Evolutionary conservation across 2,888 invertebrate genomes (phyloP), one percentile per base, ranked within the genome.

Genomic region (Ectemnius continuus): DNA sequence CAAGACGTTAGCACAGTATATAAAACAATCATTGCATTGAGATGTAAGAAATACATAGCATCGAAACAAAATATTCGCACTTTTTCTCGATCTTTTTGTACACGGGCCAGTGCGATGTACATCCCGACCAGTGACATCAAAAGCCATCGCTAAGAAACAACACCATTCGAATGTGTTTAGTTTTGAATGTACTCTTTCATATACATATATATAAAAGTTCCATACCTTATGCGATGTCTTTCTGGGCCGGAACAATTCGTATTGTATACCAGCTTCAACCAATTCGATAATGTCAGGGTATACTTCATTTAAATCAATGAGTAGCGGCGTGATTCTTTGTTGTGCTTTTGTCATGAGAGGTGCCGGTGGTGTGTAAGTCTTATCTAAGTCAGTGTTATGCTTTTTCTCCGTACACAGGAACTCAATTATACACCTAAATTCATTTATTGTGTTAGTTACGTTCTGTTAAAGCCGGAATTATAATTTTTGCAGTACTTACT

Each of bases 1-100:
- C 92, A 92, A 52, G 89, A 90, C 20, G 88, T 90, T 13, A 92
- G 79, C 48, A 91, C 89, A 4, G 84, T 86, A 75, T 91, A 90
- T 48, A 92, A 84, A 70, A 91, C 80, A 18, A 89, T 85, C 8
- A 90, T 72, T 14, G 91, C 90, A 56, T 89, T 84, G 60, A 91
- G 80, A 28, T 88, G 89, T 73, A 90, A 87, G 74, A 89, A 91
- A 78, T 92, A 92, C 48, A 92, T 85, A 58, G 91, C 91, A 80
- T 92, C 91, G 73, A 91, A 91, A 77, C 91, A 91, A 75, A 92
- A 87, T 66, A 90, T 88, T 73, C 92, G 84, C 67, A 92, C 89
- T 80, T 87, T 89, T 80, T 91, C 88, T 63, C 92, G 85, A 61
- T 92, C 91, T 73, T 91, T 91, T 63, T 85, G 84, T n/a, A 90